Percentiles rank a stretch among this genome's conserved stretches.
Conservation (phyloP, 2,888 invertebrate species). For the Chamaedrilus cognettii region DNA sequence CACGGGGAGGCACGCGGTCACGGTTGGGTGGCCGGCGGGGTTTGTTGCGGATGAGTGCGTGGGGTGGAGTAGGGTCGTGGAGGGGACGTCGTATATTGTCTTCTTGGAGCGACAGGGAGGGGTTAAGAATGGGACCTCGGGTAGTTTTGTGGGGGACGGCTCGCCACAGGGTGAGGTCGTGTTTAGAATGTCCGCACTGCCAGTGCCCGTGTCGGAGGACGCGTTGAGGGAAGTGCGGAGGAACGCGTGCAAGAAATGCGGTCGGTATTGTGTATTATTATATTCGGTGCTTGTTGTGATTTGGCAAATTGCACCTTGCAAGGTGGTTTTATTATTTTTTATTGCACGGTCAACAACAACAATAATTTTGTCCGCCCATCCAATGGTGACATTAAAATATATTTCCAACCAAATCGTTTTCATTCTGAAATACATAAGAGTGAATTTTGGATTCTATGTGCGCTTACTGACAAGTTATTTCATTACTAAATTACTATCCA, state of each 20-base stretch:
- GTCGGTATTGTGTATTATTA: too few relatives aligned
- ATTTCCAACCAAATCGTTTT: too few relatives aligned
- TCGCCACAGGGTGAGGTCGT: neutral
- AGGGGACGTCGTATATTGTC: neutral
- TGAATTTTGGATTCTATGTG: too few relatives aligned
- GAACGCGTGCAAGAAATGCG: constrained; percentile 11
- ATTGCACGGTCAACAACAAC: too few relatives aligned
- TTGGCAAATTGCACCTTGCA: too few relatives aligned
- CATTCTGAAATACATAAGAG: too few relatives aligned
- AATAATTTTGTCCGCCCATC: too few relatives aligned
- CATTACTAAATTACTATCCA: too few relatives aligned
- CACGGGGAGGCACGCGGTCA: neutral
- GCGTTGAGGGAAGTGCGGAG: constrained; percentile 4
- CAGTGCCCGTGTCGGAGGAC: constrained; percentile 3
- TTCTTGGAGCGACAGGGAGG: neutral
- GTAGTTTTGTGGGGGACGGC: neutral
- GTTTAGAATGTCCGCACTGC: neutral
- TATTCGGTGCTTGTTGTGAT: too few relatives aligned
- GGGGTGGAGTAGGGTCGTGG: neutral
- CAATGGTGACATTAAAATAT: too few relatives aligned
- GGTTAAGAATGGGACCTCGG: neutral
- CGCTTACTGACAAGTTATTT: too few relatives aligned
- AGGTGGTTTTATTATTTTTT: too few relatives aligned
- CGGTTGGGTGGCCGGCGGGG: neutral
- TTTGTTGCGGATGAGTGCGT: neutral